Base-by-base conservation (phyloP, 1,140 invertebrate species). In the Scaptomyza montana region DNA sequence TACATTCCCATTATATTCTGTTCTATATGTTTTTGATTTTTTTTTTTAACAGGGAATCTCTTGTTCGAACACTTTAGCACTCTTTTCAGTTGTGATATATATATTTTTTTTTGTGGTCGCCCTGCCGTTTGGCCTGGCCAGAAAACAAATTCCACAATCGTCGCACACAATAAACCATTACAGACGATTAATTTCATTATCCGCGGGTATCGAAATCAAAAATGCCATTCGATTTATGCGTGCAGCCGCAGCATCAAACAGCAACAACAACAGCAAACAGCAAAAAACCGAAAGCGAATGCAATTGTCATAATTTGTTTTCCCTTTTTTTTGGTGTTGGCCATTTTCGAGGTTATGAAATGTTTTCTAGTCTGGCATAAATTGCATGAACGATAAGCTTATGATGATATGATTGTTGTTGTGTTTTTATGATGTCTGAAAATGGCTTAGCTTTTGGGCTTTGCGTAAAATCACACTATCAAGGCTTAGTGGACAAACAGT, bases 161-260 rank as follows among this genome's bases (percentile, higher is more conserved):
- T 69, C 70, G 77, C 74, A 66, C 79, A 89, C 85, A 89, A 89
- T 89, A 89, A 89, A 89, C 85, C 85, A 89, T 89, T 84, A 89
- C 85, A 85, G 85, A 72, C 85, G 85, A 89, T 89, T 89, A 89
- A 89, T 89, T 89, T 89, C 85, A 89, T 89, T 89, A 89, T 80
- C 80, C 74, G 77, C 80, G 71, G 67, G 43, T 60, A 77, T 67
- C 75, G 60, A 80, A 80, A 89, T 80, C 77, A 78, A 80, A 89
- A 73, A 80, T 80, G 70, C 61, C 74, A 84, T 74, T 75, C 82
- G 85, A 89, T 89, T 89, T 80, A 89, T 89, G 80, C 80, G 72
- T 79, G 69, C 57, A 53, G 76, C 80, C 77, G 61, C 80, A 84
- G 64, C 49, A 65, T 72, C 64, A 72, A 77, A 77, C 70, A 81